Percentiles rank a stretch among this genome's conserved stretches.
These are phyloP conservation scores for Sarcophilus harrisii DNA, from an alignment of 2,797 vertebrate genomes.

Conservation along the genomic window DNA sequence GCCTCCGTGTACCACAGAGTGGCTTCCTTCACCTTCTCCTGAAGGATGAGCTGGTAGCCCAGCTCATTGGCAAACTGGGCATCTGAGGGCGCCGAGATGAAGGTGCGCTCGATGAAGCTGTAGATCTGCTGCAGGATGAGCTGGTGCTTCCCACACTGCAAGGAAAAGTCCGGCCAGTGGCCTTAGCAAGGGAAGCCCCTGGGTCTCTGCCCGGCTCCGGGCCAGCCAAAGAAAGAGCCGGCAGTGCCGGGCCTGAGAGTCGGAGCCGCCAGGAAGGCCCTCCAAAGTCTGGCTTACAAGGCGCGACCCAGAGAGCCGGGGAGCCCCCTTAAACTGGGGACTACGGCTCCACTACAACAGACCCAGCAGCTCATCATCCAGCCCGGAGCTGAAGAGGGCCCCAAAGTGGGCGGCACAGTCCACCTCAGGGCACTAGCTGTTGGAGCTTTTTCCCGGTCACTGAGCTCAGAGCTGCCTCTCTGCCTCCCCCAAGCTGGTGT, in stretches of 20 bases:
- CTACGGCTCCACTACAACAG: background rate
- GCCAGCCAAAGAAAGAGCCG: background rate
- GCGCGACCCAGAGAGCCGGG: background rate
- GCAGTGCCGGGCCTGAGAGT: too few relatives aligned
- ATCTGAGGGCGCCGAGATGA: constrained; percentile 55
- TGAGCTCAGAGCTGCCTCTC: background rate
- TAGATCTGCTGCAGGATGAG: constrained; percentile 80
- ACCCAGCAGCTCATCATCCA: background rate
- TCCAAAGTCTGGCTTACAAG: background rate
- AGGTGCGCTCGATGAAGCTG: constrained; percentile 79
- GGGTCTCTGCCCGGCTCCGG: background rate
- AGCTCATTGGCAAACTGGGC: constrained; percentile 82
- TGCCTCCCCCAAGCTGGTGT: background rate
- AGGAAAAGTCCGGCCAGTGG: background rate
- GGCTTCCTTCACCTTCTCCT: constrained; percentile 82
- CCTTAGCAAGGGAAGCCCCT: background rate
- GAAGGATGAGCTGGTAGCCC: constrained; percentile 85
- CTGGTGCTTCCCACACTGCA: constrained; percentile 84
- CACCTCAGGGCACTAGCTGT: background rate
- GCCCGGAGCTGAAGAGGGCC: background rate
- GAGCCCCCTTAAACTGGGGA: background rate
- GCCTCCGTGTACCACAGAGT: constrained; percentile 82
- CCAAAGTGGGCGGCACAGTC: background rate
- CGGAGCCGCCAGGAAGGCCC: background rate
- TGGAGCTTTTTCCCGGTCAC: background rate